phyloP scores from a whole-genome alignment of 2,888 invertebrate species.

The Cyclophora albipunctata region DNA sequence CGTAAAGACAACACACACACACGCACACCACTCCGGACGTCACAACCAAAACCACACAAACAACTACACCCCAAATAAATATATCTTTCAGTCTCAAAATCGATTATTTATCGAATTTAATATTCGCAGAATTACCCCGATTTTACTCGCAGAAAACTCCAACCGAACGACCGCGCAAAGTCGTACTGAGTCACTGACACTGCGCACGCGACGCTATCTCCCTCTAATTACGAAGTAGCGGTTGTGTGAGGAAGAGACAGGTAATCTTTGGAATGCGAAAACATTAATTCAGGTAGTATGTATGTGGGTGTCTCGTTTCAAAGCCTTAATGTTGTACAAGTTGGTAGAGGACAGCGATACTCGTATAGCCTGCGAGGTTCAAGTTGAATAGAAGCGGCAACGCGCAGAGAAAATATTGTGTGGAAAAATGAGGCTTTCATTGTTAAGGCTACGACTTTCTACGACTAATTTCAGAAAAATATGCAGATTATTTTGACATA shows the following conservation, averaged over 20 bases:
- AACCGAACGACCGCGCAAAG: slow-evolving; percentile 40
- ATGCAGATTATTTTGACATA: too few species aligned
- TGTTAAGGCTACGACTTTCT: slow-evolving; percentile 43
- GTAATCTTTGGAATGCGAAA: slow-evolving; percentile 53
- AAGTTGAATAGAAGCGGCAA: slow-evolving; percentile 47
- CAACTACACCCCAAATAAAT: slow-evolving; percentile 19
- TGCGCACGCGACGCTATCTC: slow-evolving; percentile 53
- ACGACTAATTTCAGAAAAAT: too few species aligned
- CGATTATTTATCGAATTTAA: slow-evolving; percentile 52
- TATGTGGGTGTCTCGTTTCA: slow-evolving; percentile 41
- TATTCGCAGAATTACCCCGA: slow-evolving; percentile 10
- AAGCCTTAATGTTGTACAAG: slow-evolving; percentile 23
- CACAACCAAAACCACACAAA: slow-evolving; percentile 20
- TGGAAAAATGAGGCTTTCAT: slow-evolving; percentile 63
- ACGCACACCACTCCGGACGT: slow-evolving; percentile 21
- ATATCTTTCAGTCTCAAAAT: slow-evolving; percentile 37
- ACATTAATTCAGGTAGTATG: slow-evolving; percentile 42
- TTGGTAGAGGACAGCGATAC: slow-evolving; percentile 32
- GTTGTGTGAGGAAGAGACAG: slow-evolving; percentile 36
- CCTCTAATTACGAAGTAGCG: slow-evolving; percentile 27
- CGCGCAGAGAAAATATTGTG: slow-evolving; percentile 49
- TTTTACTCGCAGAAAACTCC: slow-evolving; percentile 21
- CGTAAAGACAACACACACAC: slow-evolving; percentile 12
- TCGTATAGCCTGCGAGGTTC: slow-evolving; percentile 49
- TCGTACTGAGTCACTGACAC: slow-evolving; percentile 70